phyloP scores from a whole-genome alignment of 2,113 vertebrate species.

The Xiphophorus couchianus region DNA sequence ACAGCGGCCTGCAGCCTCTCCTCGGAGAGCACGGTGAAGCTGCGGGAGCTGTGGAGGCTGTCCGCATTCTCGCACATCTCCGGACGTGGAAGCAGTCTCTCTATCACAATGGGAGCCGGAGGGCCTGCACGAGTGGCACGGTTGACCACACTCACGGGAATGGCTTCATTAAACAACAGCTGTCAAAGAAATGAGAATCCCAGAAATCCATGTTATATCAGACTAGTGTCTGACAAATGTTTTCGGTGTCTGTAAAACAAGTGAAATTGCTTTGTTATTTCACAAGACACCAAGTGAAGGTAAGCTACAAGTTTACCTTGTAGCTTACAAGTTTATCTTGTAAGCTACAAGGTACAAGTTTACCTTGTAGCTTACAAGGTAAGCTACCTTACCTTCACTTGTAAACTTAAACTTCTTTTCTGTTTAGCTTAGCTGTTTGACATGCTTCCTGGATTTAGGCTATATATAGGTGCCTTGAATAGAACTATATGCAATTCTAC shows the following conservation, averaged over 20 bases:
- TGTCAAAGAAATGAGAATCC: slow-evolving; percentile 50
- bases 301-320: background rate
- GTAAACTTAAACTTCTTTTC: background rate
- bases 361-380: too few relatives aligned
- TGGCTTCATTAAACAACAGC: slow-evolving; percentile 87
- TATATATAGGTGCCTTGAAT: too few relatives aligned
- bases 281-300: background rate
- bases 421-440: too few relatives aligned
- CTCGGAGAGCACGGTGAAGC: slow-evolving; percentile 89
- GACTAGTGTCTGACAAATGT: background rate
- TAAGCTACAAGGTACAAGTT: background rate
- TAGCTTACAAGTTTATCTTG: too few relatives aligned
- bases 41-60: slow-evolving; percentile 72
- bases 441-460: background rate
- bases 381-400: too few relatives aligned
- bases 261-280: background rate
- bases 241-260: background rate
- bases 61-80: slow-evolving; percentile 40
- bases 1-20: slow-evolving; percentile 87
- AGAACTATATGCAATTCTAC: background rate
- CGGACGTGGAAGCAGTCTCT: slow-evolving; percentile 79
- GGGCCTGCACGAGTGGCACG: slow-evolving; percentile 79
- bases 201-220: background rate
- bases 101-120: slow-evolving; percentile 87
- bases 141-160: slow-evolving; percentile 78